Evolutionary conservation across 2,888 invertebrate species (phyloP).

Genomic region (Platynereis dumerilii): DNA sequence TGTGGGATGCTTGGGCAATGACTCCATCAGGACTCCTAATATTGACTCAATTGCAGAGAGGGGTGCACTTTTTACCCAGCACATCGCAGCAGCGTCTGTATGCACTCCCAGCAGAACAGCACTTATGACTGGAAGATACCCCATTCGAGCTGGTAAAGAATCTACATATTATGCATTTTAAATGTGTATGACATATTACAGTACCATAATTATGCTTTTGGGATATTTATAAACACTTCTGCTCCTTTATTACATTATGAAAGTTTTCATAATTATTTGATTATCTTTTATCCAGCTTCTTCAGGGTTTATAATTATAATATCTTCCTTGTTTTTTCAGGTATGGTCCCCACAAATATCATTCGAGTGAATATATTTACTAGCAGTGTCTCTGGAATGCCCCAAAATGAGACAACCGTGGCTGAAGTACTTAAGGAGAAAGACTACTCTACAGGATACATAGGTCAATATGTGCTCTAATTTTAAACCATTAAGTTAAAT

Average conservation of each 20-base stretch:
- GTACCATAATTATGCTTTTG: no score
- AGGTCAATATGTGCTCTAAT: slow-evolving; percentile 20
- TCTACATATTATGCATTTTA: no score
- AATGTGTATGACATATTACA: no score
- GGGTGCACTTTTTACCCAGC: slow-evolving; percentile 65
- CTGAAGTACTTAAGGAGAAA: slow-evolving; percentile 61
- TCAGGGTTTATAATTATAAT: no score
- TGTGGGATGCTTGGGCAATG: slow-evolving; percentile 64
- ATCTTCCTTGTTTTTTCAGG: no score
- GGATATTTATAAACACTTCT: no score
- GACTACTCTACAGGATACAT: slow-evolving; percentile 63
- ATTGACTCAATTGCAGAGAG: slow-evolving; percentile 62
- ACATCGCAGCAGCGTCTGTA: slow-evolving; percentile 65
- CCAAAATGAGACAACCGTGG: slow-evolving; percentile 64
- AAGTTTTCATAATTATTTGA: no score
- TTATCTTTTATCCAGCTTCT: no score
- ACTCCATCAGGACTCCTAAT: slow-evolving; percentile 64
- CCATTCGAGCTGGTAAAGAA: slow-evolving; percentile 48
- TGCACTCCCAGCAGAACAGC: slow-evolving; percentile 67
- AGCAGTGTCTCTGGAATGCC: slow-evolving; percentile 63
- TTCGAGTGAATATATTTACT: slow-evolving; percentile 53
- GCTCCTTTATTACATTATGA: not conserved
- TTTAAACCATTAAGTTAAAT: not conserved
- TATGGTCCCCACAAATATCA: slow-evolving; percentile 46
- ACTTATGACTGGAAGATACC: slow-evolving; percentile 65